Base-by-base conservation (phyloP, 2,113 vertebrate species). In the Phyllostomus hastatus region DNA sequence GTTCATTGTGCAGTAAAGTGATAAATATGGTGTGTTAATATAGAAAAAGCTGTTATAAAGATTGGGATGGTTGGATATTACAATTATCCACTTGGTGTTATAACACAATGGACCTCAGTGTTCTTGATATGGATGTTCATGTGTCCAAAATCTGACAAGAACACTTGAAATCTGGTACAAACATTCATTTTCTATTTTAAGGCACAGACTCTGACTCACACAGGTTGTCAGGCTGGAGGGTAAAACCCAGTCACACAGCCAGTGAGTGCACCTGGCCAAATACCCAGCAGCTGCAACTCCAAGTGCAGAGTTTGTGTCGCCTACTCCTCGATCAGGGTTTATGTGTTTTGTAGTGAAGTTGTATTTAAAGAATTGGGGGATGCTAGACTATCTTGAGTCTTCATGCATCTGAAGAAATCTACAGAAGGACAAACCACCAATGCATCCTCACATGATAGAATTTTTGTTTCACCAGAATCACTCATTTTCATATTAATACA, bases 1-100 rank as follows among this genome's bases (percentile, higher is more conserved):
- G 94, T 97, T 98, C 97, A 96, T 70, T 90, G 94, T 97, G 91
- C 91, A 91, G 96, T 91, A 97, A 97, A 98, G 97, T 97, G 97
- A 97, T 98, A 98, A 97, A 96, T 94, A 97, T 75, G 10, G 95
- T 92, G 92, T 82, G 95, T 94, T 97, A 96, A 97, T 92, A 95
- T 75, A 95, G 93, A 91, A 96, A 96, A 96, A 88, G 93, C 93
- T 96, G 97, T 89, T 96, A 89, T 26, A 90, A 90, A 92, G 94
- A 85, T 67, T 67, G n/a, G 84, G 82, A 82, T 73, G 14, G 54
- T 31, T 20, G 12, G 28, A n/a, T 10, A 82, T n/a, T 75, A 88
- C 67, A 88, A 35, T 69, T 64, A 96, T 69, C 67, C 52, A 52
- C 46, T 88, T 83, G 50, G 73, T 59, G 66, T 28, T 11, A 57